Conservation (phyloP, 2,113 vertebrate genomes). For the Pogonocichla stellata region DNA sequence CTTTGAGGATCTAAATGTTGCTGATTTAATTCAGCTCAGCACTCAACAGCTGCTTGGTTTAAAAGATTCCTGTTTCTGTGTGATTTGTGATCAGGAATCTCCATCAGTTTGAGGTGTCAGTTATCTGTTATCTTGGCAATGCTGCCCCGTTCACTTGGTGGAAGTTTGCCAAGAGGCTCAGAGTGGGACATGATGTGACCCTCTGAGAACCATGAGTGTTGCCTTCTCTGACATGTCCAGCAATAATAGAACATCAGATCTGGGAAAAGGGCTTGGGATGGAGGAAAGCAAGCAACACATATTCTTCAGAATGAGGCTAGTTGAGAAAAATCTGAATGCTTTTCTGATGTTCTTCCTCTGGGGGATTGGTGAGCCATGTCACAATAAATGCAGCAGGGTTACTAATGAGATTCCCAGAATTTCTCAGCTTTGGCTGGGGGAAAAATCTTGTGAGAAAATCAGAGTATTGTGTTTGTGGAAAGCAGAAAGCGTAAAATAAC, state of each 20-base stretch:
- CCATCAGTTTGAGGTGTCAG: not conserved
- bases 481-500: slow-evolving; percentile 38
- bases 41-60: not conserved
- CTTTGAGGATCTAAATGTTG: not conserved
- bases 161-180: not conserved
- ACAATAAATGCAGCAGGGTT: slow-evolving; percentile 40
- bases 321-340: slow-evolving; percentile 7
- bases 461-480: slow-evolving; percentile 31
- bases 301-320: not conserved
- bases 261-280: not conserved
- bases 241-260: not conserved
- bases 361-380: slow-evolving; percentile 33
- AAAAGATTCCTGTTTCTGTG: not conserved
- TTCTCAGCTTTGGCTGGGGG: slow-evolving; percentile 25
- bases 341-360: slow-evolving; percentile 27
- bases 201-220: not conserved
- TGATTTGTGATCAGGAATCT: not conserved
- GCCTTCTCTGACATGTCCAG: not conserved
- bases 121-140: not conserved
- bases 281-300: not conserved
- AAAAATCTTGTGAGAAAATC: slow-evolving; percentile 43
- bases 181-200: not conserved
- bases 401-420: slow-evolving; percentile 52
- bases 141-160: not conserved
- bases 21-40: not conserved